A percentile compares a stretch with the other conserved stretches of the same genome.
These are phyloP conservation scores for Andrena praecox DNA, from an alignment of 2,888 invertebrate species.

Conservation along the genomic window DNA sequence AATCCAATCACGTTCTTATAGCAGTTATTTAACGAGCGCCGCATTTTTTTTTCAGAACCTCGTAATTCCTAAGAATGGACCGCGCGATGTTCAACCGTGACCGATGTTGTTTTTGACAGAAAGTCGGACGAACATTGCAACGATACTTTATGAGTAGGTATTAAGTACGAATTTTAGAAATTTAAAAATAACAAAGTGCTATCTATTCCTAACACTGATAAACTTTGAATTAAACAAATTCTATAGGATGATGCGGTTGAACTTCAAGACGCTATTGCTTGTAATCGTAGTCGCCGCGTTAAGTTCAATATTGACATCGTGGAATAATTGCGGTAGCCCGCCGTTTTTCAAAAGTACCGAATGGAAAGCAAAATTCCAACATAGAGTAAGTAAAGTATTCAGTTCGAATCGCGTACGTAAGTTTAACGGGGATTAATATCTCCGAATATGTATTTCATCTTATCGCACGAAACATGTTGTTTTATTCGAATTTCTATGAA, in stretches of 20 bases:
- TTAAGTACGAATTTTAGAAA: background rate
- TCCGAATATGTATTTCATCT: background rate
- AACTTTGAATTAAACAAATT: constrained; percentile 74
- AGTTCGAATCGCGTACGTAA: constrained; percentile 3
- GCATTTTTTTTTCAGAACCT: background rate
- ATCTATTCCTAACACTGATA: background rate
- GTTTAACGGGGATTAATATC: background rate
- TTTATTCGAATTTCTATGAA: constrained; percentile 39
- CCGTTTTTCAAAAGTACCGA: constrained; percentile 78
- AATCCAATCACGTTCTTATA: constrained; percentile 1
- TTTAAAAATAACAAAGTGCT: background rate
- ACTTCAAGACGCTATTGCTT: constrained; percentile 91
- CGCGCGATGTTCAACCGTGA: background rate
- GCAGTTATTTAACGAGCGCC: background rate
- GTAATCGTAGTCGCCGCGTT: constrained; percentile 85
- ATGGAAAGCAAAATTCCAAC: constrained; percentile 81
- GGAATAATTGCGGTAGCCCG: constrained; percentile 91
- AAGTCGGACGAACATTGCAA: constrained; percentile 18
- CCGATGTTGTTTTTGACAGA: constrained; percentile 10
- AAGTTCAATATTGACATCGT: constrained; percentile 90
- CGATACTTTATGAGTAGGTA: constrained; percentile 31
- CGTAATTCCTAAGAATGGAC: constrained; percentile 22
- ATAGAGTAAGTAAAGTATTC: constrained; percentile 73
- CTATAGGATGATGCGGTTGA: constrained; percentile 91
- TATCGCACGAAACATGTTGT: background rate